Base-by-base conservation (phyloP, 2,797 vertebrate genomes). In the Podargus strigoides region DNA sequence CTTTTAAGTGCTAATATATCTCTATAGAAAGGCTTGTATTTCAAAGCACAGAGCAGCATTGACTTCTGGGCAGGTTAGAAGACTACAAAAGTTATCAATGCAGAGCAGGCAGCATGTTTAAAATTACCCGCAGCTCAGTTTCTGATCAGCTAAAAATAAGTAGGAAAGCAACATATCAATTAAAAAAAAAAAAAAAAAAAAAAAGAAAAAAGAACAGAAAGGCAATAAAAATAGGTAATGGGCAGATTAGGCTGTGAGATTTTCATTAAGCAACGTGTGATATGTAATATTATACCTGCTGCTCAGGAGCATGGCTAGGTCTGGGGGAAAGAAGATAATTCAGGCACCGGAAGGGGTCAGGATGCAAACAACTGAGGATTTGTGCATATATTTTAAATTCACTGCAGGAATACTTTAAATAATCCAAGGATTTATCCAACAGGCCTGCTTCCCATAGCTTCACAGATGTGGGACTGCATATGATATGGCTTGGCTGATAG, bases 111-210 rank as follows among this genome's bases (percentile, higher is more conserved):
- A 82, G 79, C 64, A 14, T 74, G 70, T 79, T 92, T 94, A 88
- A 96, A 94, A 94, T 91, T 88, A 91, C 77, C 67, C 24, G 0
- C 41, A 79, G 86, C 86, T 94, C 53, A 42, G 41, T 84, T 96
- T 95, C 89, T 94, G 89, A 94, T 91, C 74, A 70, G 89, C 91
- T 91, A 85, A 95, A 97, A 93, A 85, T 90, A 91, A 76, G 70
- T 66, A 79, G 86, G 87, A 67, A 87, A 56, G 50, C 64, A 88
- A 55, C 69, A 88, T 73, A 70, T 88, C 30, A 94, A 95, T 95
- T 95, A 72, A 84, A 89, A 74, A 60, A 66, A 62, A 64, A 47
- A 73, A 83, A 74, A 62, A 41, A 41, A 60, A 66, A 62, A 64
- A 47, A 73, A 83, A 74, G 53, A 41, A 41, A 73, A 74, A 74